A percentile compares a stretch with the other conserved stretches of the same genome.
Conservation (phyloP, 2,888 invertebrate genomes). For the Eilema caniola region DNA sequence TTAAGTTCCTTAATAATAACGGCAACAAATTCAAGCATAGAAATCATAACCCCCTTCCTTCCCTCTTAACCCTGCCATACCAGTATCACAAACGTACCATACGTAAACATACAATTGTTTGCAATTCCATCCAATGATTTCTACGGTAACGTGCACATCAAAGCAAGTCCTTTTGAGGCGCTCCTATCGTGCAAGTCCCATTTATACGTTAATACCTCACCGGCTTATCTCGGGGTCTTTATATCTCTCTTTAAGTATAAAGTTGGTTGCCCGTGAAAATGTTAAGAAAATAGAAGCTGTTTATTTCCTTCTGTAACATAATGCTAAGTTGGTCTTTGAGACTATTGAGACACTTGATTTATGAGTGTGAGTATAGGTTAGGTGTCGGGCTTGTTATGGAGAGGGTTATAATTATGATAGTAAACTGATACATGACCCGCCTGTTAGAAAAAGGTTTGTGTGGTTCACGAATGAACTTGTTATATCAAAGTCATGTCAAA, state of each 20-base stretch:
- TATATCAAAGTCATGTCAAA: no score
- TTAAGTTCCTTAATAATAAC: no score
- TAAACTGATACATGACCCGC: no score
- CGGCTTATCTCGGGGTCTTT: conserved; percentile 45
- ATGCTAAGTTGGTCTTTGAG: conserved; percentile 18
- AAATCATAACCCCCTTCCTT: no score
- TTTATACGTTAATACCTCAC: conserved; percentile 65
- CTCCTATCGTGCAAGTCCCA: conserved; percentile 64
- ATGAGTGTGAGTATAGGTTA: not conserved
- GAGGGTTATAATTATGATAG: no score
- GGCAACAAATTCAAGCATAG: no score
- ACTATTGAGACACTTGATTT: not conserved
- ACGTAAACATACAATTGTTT: conserved; percentile 2
- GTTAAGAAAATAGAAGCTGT: conserved; percentile 49
- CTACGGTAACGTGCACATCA: conserved; percentile 53
- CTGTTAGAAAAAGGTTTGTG: no score
- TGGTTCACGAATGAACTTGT: no score
- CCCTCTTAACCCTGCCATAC: no score
- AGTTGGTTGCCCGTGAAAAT: conserved; percentile 47
- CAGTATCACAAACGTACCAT: not conserved
- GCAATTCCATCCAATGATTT: conserved; percentile 33
- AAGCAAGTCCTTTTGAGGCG: conserved; percentile 61
- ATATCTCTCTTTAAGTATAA: conserved; percentile 42
- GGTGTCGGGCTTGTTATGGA: not conserved
- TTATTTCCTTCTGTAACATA: conserved; percentile 34